These are phyloP conservation scores for Blomia tropicalis DNA, from an alignment of 2,888 invertebrate genomes.

Conservation along the genomic window DNA sequence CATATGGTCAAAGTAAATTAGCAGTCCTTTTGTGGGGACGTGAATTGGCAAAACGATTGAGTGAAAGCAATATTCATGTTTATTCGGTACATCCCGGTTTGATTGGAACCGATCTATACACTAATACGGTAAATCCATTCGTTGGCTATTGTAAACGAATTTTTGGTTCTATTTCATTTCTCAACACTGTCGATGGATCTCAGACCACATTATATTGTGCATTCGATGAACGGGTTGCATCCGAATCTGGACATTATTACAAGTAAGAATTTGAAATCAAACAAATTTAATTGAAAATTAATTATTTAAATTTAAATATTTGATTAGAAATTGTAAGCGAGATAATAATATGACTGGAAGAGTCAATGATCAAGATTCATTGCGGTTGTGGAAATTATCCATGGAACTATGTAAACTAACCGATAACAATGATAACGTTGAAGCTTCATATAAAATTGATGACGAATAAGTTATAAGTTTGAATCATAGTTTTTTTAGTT, in stretches of 20 bases:
- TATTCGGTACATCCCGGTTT: constrained; percentile 40
- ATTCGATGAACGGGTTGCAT: constrained; percentile 34
- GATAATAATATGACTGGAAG: constrained; percentile 1
- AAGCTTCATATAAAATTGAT: no score
- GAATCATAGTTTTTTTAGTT: no score
- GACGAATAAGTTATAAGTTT: no score
- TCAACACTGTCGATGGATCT: constrained; percentile 40
- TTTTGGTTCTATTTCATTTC: neutral
- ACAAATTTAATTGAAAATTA: neutral
- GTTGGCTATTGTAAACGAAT: constrained; percentile 27
- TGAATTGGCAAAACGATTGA: constrained; percentile 32
- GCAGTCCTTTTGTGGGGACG: constrained; percentile 35
- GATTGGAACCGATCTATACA: constrained; percentile 35
- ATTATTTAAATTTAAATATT: neutral
- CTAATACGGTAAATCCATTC: constrained; percentile 34
- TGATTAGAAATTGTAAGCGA: constrained; percentile 1
- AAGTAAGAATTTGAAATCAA: constrained; percentile 16
- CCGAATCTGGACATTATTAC: constrained; percentile 34
- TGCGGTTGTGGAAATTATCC: neutral
- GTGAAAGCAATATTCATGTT: constrained; percentile 36
- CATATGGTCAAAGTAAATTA: constrained; percentile 36
- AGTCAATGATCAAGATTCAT: neutral
- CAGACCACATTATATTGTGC: constrained; percentile 56
- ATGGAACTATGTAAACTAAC: neutral
- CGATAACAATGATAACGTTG: neutral